Evolutionary conservation across 1,140 invertebrate species (phyloP), one percentile per base, ranked within the genome.

Genomic region (Globodera ellingtonae): DNA sequence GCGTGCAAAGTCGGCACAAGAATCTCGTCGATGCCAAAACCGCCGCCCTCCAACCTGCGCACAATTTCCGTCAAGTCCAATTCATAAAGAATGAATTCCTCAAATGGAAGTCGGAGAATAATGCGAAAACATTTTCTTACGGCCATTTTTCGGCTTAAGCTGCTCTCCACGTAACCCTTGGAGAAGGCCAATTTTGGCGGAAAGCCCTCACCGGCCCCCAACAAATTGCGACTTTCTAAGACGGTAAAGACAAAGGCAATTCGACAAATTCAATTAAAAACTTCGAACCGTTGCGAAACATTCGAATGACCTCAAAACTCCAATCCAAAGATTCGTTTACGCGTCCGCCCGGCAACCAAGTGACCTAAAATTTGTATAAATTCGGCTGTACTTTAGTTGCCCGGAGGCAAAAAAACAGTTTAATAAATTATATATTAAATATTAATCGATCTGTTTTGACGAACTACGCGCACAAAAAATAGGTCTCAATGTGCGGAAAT

Each of bases 151-250:
- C 73, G 78, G 52, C 47, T 48, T 15, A 81, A 48, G 18, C 66
- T 72, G 71, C 65, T 47, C 59, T 81, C 15, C 13, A 80, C 78
- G 52, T 80, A 80, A 18, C 79, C 79, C 76, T 81, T 81, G 8
- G 79, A 44, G 15, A 80, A 80, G 21, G 35, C 66, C 52, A 80
- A 44, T 21, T 18, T 24, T 15, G 76, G 76, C 6, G 35, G 9
- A 35, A 72, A 78, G 18, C 76, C 76, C 21, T 65, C 52, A 13
- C 4, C 9, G 7, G 35, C 35, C 35, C 18, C n/a, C 46, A 76
- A n/a, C 15, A 46, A 3, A 50, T 46, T 76, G 56, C 56, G 56
- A 62, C 18, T 62, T 62, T 8, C 56, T 62, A 62, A 62, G 56
- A 62, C 3, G 4, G 18, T 6, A n/a, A 62, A 62, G 56, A 79